Evolutionary conservation across 1,140 invertebrate genomes (phyloP), one percentile per base, ranked within the genome.

Genomic region (Gonatopus flavifemur): DNA sequence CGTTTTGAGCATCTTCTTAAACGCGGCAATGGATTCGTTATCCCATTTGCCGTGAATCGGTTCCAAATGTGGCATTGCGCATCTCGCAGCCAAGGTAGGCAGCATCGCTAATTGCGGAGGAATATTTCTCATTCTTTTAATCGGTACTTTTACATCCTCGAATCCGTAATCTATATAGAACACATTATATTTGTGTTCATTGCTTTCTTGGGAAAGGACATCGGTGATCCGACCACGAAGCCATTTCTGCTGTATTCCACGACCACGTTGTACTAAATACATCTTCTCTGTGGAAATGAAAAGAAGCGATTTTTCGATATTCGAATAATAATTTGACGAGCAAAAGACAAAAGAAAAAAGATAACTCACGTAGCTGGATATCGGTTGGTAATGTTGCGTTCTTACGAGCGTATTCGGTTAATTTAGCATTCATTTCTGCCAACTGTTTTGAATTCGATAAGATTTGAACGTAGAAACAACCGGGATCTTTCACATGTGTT

Each of bases 381-480:
- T 55, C 9, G 0, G 32, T 21, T 6, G 47, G 12, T 21, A 12
- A 9, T 1, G 6, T 3, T 13, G 10, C 5, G 1, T 22, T 13
- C 2, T n/a, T n/a, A n/a, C n/a, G n/a, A 12, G 4, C 3, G n/a
- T 9, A 6, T 38, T n/a, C 3, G 1, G 7, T 25, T 7, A 45
- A 1, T 10, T 18, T 5, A 0, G 1, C 1, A 59, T 3, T 0
- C 12, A 39, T 13, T 54, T 28, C 4, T 9, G n/a, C n/a, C n/a
- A n/a, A n/a, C n/a, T n/a, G n/a, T n/a, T 53, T 18, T 39, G 21
- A 8, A 16, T 3, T n/a, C 6, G n/a, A n/a, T n/a, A 40, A 1
- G 30, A 33, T 73, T 58, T 87, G 85, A 5, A 88, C 69, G 72
- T 84, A 89, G 71, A 89, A 89, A 32, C 82, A 77, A 3, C 81